Evolutionary conservation across 1,140 invertebrate species (phyloP).

Genomic region (Drosophila leontia): DNA sequence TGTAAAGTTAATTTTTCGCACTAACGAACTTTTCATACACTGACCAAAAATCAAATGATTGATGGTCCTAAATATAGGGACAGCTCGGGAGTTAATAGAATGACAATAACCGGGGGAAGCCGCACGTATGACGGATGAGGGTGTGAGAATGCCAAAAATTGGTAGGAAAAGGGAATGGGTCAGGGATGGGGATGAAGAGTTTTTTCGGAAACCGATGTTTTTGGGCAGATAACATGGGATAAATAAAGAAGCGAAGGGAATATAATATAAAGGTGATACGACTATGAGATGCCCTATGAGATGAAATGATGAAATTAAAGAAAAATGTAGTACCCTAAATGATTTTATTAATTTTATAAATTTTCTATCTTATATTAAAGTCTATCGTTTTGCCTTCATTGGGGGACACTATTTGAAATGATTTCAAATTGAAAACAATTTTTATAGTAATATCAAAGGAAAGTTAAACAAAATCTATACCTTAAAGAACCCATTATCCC

Average conservation of each 20-base stretch:
- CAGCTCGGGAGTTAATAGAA: constrained; percentile 28
- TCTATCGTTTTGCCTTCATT: too few relatives aligned
- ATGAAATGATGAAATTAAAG: too few relatives aligned
- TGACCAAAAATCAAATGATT: constrained; percentile 33
- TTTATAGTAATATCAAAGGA: not conserved
- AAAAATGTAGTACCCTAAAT: rapidly evolving
- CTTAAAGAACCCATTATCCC: not conserved
- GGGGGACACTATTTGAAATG: too few relatives aligned
- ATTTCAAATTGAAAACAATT: too few relatives aligned
- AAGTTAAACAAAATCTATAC: not conserved
- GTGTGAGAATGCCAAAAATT: constrained; percentile 38
- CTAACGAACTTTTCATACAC: constrained; percentile 53
- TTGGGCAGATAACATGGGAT: constrained; percentile 19
- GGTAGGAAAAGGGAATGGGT: constrained; percentile 3
- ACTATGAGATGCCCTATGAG: not conserved
- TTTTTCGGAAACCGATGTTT: constrained; percentile 34
- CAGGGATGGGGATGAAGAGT: not conserved
- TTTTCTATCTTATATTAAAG: too few relatives aligned
- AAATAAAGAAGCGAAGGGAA: not conserved
- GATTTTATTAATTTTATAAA: too few relatives aligned
- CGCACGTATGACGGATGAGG: constrained; percentile 41
- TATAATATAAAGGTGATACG: not conserved
- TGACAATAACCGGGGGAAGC: constrained; percentile 35
- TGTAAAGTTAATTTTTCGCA: constrained; percentile 48
- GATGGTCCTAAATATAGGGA: constrained; percentile 26